These are phyloP conservation scores for Siderastrea siderea DNA, from an alignment of 92 coral and sea anemone species.

Conservation along the genomic window DNA sequence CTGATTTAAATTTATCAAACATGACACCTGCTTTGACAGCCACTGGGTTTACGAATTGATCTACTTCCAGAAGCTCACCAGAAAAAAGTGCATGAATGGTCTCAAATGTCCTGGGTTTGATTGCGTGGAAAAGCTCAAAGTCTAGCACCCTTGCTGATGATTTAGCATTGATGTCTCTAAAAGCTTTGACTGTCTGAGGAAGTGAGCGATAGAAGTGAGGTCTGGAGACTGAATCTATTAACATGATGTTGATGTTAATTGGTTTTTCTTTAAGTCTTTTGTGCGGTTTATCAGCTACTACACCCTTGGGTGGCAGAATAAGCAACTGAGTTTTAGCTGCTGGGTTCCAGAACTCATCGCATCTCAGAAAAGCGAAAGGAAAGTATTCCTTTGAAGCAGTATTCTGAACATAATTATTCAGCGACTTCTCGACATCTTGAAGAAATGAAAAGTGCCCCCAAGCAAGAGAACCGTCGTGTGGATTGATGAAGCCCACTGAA, in stretches of 20 bases:
- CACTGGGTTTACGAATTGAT: constrained; percentile 33
- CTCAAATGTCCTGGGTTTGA: constrained; percentile 54
- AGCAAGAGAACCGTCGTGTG: constrained; percentile 39
- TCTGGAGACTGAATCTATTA: constrained; percentile 86
- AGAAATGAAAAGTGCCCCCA: constrained; percentile 56
- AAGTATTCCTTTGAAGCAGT: constrained; percentile 11
- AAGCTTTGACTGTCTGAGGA: constrained; percentile 76
- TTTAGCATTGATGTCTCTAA: constrained; percentile 55
- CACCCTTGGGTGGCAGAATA: constrained; percentile 44
- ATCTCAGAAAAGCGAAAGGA: constrained; percentile 51
- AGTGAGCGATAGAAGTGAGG: constrained; percentile 91
- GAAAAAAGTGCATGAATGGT: constrained; percentile 50
- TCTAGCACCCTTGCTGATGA: constrained; percentile 66
- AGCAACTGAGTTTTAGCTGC: constrained; percentile 48
- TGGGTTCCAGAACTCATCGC: constrained; percentile 57
- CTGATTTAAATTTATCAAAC: constrained; percentile 57
- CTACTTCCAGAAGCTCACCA: constrained; percentile 32
- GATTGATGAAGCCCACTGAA: constrained; percentile 54
- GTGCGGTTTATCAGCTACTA: constrained; percentile 2
- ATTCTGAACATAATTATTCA: constrained; percentile 24
- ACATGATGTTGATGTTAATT: constrained; percentile 83
- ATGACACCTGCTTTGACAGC: constrained; percentile 39
- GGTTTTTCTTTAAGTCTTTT: constrained; percentile 9
- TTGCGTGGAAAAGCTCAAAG: constrained; percentile 74
- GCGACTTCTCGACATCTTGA: constrained; percentile 39